Percentiles rank a stretch among this genome's conserved stretches.
These are phyloP conservation scores for Clistopyga incitator DNA, from an alignment of 2,888 invertebrate genomes.

Conservation along the genomic window DNA sequence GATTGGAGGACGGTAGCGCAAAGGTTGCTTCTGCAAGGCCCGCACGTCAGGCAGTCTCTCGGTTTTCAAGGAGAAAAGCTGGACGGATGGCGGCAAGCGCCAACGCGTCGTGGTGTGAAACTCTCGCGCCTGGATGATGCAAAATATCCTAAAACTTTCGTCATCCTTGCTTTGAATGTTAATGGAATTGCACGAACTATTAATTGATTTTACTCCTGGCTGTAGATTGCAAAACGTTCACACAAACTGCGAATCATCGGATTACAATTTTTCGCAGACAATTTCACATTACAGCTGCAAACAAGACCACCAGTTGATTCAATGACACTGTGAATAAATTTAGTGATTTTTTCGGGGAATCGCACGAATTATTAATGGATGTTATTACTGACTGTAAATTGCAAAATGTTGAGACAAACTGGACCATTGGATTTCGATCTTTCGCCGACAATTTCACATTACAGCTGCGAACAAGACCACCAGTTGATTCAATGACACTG, in stretches of 20 bases:
- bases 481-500: not conserved
- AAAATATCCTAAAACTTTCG: slow-evolving; percentile 25
- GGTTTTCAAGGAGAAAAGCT: not conserved
- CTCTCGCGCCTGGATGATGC: slow-evolving; percentile 21
- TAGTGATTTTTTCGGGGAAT: not conserved
- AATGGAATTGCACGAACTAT: slow-evolving; percentile 13
- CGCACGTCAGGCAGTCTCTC: not conserved
- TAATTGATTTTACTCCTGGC: not conserved
- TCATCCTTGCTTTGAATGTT: not conserved
- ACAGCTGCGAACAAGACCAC: not conserved
- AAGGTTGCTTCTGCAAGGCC: not conserved
- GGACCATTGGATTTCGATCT: not conserved
- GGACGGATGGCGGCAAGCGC: not conserved
- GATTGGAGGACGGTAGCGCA: not conserved
- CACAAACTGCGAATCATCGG: not conserved
- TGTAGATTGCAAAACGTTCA: not conserved
- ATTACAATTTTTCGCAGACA: not conserved
- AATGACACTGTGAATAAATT: not conserved
- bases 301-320: not conserved
- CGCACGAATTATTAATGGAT: slow-evolving; percentile 1
- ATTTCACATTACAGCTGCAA: not conserved
- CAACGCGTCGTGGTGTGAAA: not conserved
- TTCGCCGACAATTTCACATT: not conserved
- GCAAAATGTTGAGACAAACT: not conserved
- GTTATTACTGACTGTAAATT: not conserved